phyloP scores from a whole-genome alignment of 2,113 vertebrate genomes.

The Mola mola region DNA sequence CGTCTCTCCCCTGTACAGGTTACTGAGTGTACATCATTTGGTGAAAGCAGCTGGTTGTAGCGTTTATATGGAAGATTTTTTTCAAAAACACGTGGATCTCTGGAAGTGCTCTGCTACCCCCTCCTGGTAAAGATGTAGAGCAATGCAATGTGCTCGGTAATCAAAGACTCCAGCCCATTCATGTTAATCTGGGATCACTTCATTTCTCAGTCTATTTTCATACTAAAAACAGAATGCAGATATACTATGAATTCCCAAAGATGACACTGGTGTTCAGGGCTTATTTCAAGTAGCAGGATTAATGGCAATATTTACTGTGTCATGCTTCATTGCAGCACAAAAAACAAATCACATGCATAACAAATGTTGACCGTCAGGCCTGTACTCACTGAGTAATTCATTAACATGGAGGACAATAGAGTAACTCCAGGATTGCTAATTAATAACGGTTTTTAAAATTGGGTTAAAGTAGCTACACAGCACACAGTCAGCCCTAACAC shows the following conservation, averaged over 20 bases:
- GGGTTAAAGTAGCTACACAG: no score
- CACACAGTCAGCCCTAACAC: no score
- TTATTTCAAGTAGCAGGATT: background rate
- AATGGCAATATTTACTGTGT: slow-evolving; percentile 18
- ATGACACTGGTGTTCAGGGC: no score
- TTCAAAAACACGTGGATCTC: background rate
- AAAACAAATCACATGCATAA: slow-evolving; percentile 23
- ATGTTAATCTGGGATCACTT: no score
- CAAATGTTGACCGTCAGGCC: slow-evolving; percentile 15
- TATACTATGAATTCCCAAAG: no score
- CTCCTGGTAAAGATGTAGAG: slow-evolving; percentile 39
- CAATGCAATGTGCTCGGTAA: background rate
- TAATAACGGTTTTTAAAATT: no score
- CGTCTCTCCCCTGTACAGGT: slow-evolving; percentile 55
- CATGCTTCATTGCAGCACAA: slow-evolving; percentile 33
- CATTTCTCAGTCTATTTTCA: no score
- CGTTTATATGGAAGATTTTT: slow-evolving; percentile 34
- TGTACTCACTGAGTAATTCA: no score
- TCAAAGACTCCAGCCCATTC: slow-evolving; percentile 4
- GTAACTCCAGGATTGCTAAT: no score
- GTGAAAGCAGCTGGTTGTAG: slow-evolving; percentile 50
- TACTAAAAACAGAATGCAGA: no score
- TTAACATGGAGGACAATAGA: no score
- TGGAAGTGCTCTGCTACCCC: slow-evolving; percentile 62
- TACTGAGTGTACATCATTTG: slow-evolving; percentile 54